A percentile compares a stretch with the other conserved stretches of the same genome.
Evolutionary conservation across 2,113 vertebrate genomes (phyloP).

Genomic region (Vicugna pacos): DNA sequence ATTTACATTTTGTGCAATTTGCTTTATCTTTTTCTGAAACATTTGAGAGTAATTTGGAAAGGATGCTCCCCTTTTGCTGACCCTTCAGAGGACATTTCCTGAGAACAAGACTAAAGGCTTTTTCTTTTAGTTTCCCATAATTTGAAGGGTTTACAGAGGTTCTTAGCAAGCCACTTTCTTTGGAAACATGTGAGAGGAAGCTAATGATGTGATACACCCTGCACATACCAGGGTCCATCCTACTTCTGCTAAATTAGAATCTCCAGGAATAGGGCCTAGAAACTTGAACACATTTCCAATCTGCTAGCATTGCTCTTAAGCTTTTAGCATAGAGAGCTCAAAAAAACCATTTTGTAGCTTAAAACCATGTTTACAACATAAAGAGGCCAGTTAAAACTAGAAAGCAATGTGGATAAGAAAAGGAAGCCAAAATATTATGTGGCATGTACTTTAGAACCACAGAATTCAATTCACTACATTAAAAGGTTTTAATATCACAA

Average conservation of each 20-base stretch:
- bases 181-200: background rate
- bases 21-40: background rate
- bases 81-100: background rate
- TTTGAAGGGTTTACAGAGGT: background rate
- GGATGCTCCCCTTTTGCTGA: fast-evolving
- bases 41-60: background rate
- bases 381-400: background rate
- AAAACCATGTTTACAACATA: background rate
- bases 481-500: background rate
- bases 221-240: fast-evolving
- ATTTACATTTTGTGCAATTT: background rate
- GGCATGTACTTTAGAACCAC: background rate
- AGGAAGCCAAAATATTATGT: background rate
- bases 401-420: background rate
- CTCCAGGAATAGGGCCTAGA: fast-evolving
- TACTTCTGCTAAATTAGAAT: background rate
- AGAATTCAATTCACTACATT: background rate
- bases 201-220: background rate
- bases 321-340: background rate
- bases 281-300: background rate
- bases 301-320: background rate
- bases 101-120: background rate
- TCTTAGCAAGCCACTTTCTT: background rate
- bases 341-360: background rate
- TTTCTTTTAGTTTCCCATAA: no score